phyloP scores from a whole-genome alignment of 1,140 invertebrate genomes.

The Copidosoma floridanum region DNA sequence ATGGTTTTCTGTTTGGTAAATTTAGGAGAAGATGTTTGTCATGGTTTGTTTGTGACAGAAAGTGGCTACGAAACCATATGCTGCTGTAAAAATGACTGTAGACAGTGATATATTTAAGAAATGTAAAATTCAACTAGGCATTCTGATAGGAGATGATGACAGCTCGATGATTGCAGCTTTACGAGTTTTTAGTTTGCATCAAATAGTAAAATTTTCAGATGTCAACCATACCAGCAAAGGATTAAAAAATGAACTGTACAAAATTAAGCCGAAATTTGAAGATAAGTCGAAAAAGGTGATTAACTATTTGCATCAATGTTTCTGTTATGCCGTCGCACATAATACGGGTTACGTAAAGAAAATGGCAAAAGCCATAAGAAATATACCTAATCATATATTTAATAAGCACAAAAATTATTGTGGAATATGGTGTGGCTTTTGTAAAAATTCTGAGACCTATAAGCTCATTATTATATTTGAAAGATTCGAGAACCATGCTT shows the following conservation, averaged over 20 bases:
- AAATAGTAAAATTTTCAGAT: conserved; percentile 29
- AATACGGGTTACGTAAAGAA: conserved; percentile 18
- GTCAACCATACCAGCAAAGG: conserved; percentile 31
- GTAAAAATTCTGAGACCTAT: conserved; percentile 16
- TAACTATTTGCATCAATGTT: conserved; percentile 28
- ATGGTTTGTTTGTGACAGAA: conserved; percentile 22
- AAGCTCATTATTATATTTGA: conserved; percentile 19
- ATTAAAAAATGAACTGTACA: too few species aligned
- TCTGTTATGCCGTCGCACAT: conserved; percentile 28
- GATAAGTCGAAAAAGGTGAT: conserved; percentile 20
- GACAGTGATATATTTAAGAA: conserved; percentile 21
- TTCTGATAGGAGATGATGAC: conserved; percentile 29
- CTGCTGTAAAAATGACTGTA: conserved; percentile 16
- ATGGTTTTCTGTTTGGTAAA: conserved; percentile 26
- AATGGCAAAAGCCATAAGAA: conserved; percentile 27
- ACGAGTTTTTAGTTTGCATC: conserved; percentile 7
- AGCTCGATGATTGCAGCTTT: conserved; percentile 23
- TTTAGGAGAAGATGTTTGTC: conserved; percentile 28
- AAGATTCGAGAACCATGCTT: conserved; percentile 14
- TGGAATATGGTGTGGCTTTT: conserved; percentile 26
- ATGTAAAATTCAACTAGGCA: conserved; percentile 18
- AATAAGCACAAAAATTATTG: conserved; percentile 24
- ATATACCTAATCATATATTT: conserved; percentile 29
- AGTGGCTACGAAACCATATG: conserved; percentile 30
- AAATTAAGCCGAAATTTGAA: conserved; percentile 22